These are phyloP conservation scores for Tapirus indicus DNA, from an alignment of 2,797 vertebrate species.

Conservation along the genomic window DNA sequence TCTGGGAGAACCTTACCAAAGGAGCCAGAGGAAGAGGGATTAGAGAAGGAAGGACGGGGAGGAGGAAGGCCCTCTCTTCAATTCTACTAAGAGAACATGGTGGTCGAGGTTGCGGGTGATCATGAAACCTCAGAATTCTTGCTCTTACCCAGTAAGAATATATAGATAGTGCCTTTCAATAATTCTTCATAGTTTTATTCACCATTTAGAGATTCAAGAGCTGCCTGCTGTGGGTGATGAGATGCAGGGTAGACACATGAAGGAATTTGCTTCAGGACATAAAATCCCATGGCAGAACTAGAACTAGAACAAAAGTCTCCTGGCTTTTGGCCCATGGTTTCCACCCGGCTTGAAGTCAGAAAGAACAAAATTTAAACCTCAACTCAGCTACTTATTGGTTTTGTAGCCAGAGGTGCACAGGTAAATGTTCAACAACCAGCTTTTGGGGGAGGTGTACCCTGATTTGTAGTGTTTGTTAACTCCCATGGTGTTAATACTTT, in stretches of 20 bases:
- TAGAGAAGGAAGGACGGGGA: neutral
- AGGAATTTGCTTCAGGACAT: neutral
- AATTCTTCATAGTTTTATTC: neutral
- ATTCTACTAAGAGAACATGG: neutral
- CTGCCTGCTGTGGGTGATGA: neutral
- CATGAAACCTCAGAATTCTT: neutral
- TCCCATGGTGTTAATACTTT: neutral
- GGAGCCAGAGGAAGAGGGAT: neutral
- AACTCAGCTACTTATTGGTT: neutral
- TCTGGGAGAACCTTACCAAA: neutral
- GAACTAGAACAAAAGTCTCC: neutral
- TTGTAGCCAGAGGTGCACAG: neutral
- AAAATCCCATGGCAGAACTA: neutral
- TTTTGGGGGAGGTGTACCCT: neutral
- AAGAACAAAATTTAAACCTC: neutral
- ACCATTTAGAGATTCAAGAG: neutral
- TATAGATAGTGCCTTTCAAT: neutral
- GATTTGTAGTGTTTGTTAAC: neutral
- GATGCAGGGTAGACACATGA: neutral
- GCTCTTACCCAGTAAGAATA: neutral
- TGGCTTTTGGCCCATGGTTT: neutral
- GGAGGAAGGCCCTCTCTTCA: neutral
- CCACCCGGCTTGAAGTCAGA: neutral
- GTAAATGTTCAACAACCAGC: neutral
- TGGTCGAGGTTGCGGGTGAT: too few relatives aligned